Evolutionary conservation across 2,797 vertebrate species (phyloP), one percentile per base, ranked within the genome.

Genomic region (Lacerta viridis): DNA sequence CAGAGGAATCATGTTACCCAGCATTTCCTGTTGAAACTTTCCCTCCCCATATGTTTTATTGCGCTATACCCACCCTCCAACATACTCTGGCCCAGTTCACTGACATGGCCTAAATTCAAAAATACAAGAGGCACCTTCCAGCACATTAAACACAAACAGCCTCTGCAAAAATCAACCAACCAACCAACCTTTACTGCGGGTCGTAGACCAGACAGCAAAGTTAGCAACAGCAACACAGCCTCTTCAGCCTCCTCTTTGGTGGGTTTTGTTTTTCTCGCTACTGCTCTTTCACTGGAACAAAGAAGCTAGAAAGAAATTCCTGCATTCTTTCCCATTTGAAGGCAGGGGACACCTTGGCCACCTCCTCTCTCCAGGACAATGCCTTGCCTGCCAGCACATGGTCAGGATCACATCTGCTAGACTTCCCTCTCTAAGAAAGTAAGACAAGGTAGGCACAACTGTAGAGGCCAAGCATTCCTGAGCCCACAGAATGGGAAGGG

Each of bases 361-460:
- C 64, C 20, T 23, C 72, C 46, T 5, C 20, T 76, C 55, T 36
- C 59, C 1, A 1, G 4, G 76, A 36, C 10, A 66, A 61, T 69
- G 59, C 41, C 55, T 80, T 1, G n/a, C 72, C 77, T 72, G 64
- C 36, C 3, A 17, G 43, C n/a, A 4, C 41, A 75, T 25, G 75
- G 43, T 20, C 8, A 5, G 66, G 79, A 41, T 41, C 66, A 59
- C 77, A 46, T 15, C 33, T 13, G 27, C 79, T 27, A 76, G 36
- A 20, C 61, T 41, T 41, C 27, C 20, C 33, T 15, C 72, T 72
- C 46, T 18, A 25, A 25, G 59, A 46, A 39, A 79, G 77, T 46
- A 86, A 93, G 77, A 94, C 93, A 94, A 93, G 93, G 87, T 92
- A 87, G 3, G 71, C n/a, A 11, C 5, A 33, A 71, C 29, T 33